A percentile compares a stretch with the other conserved stretches of the same genome.
These are phyloP conservation scores for Dysidea cf. avara DNA, from an alignment of 37 sponge, comb jelly and placozoan species.

Conservation along the genomic window DNA sequence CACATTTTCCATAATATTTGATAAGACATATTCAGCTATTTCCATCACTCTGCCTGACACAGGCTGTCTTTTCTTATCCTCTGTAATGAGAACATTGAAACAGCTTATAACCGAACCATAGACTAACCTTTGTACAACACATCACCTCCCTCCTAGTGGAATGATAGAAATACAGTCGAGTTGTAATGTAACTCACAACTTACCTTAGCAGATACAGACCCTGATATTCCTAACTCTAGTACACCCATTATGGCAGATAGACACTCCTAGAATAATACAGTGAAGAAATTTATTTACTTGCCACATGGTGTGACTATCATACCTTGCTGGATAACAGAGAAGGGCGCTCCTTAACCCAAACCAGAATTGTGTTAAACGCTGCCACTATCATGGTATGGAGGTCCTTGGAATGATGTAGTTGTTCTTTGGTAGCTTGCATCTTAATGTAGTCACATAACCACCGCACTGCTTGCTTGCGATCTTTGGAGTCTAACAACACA, in stretches of 20 bases:
- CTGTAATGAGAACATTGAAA: constrained; percentile 23
- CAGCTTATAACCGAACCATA: neutral
- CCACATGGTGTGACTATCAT: no score
- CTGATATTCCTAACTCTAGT: constrained; percentile 82
- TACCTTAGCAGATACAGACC: constrained; percentile 61
- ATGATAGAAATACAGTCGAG: no score
- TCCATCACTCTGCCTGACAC: constrained; percentile 82
- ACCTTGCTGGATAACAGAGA: constrained; percentile 71
- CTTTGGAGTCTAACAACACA: constrained; percentile 54
- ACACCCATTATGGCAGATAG: constrained; percentile 60
- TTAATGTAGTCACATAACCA: constrained; percentile 77
- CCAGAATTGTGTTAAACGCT: constrained; percentile 67
- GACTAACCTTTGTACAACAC: constrained; percentile 35
- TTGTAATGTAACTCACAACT: no score
- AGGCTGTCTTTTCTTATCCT: constrained; percentile 67
- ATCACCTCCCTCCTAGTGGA: no score
- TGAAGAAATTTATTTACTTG: neutral
- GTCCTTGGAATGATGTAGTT: constrained; percentile 49
- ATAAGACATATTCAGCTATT: constrained; percentile 80
- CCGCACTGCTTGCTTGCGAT: constrained; percentile 35
- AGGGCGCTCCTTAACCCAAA: constrained; percentile 58
- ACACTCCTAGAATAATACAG: constrained; percentile 28
- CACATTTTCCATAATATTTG: constrained; percentile 63
- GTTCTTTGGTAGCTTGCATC: constrained; percentile 49
- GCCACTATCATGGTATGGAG: constrained; percentile 88